phyloP scores from a whole-genome alignment of 2,888 invertebrate species.

The Clistopyga incitator region DNA sequence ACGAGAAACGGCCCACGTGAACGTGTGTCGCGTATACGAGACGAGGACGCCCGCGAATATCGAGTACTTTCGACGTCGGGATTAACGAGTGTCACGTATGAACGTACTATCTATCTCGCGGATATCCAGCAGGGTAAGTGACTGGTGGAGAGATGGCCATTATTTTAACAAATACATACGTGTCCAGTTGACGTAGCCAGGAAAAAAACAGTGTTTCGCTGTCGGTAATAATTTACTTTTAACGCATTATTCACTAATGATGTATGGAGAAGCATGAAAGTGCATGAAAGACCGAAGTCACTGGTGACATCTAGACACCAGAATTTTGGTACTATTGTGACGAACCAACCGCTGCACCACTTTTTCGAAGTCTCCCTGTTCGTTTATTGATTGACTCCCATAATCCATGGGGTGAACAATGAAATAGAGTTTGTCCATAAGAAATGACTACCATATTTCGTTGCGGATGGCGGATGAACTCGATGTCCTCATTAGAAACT shows the following conservation, averaged over 20 bases:
- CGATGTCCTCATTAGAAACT: no score
- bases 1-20: background rate
- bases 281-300: background rate
- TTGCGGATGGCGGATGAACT: no score
- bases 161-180: background rate
- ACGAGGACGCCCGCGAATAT: slow-evolving; percentile 7
- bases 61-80: slow-evolving; percentile 11
- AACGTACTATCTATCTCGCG: background rate
- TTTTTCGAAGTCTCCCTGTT: no score
- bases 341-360: no score
- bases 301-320: no score
- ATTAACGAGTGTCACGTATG: slow-evolving; percentile 27
- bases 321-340: no score
- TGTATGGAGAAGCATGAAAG: background rate
- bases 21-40: slow-evolving; percentile 29
- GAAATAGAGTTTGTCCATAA: no score
- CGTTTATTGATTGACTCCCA: no score
- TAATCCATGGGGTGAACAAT: no score
- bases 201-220: background rate
- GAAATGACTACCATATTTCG: no score
- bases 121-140: background rate
- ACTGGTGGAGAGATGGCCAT: background rate
- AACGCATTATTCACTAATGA: background rate
- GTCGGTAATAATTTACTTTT: background rate
- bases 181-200: background rate